Conservation (phyloP, 1,140 invertebrate species). For the Forficula auricularia region DNA sequence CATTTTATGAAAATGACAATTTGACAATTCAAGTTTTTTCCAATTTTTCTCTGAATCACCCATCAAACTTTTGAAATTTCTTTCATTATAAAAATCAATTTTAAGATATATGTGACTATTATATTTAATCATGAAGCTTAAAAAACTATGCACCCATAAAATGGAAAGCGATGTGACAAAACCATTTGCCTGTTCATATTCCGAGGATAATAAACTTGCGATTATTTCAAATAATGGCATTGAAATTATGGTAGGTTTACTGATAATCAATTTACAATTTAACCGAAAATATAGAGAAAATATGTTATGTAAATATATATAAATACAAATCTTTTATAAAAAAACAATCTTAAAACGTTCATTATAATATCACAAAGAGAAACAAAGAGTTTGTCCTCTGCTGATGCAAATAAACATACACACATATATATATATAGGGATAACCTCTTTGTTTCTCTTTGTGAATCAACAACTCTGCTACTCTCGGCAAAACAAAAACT, state of each 20-base stretch:
- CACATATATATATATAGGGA: too few species aligned
- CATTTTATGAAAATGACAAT: too few species aligned
- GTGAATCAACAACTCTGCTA: too few species aligned
- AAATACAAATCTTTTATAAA: background rate
- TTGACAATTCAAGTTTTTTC: too few species aligned
- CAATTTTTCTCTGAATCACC: too few species aligned
- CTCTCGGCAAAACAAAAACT: too few species aligned
- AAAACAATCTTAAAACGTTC: background rate
- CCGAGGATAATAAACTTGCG: constrained; percentile 25
- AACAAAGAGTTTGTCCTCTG: background rate
- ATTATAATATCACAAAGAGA: background rate
- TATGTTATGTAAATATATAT: background rate
- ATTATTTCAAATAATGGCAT: constrained; percentile 23
- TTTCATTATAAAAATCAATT: too few species aligned
- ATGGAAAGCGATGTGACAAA: constrained; percentile 10
- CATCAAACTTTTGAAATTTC: too few species aligned
- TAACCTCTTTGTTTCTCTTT: too few species aligned
- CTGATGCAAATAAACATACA: too few species aligned
- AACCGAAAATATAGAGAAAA: background rate
- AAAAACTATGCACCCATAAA: background rate
- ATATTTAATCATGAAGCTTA: too few species aligned
- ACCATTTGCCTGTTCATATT: constrained; percentile 24
- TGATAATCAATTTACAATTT: background rate
- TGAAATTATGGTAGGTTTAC: constrained; percentile 24
- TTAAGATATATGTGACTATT: too few species aligned